Base-by-base conservation (phyloP, 2,113 vertebrate species). In the Aspiorhynchus laticeps region DNA sequence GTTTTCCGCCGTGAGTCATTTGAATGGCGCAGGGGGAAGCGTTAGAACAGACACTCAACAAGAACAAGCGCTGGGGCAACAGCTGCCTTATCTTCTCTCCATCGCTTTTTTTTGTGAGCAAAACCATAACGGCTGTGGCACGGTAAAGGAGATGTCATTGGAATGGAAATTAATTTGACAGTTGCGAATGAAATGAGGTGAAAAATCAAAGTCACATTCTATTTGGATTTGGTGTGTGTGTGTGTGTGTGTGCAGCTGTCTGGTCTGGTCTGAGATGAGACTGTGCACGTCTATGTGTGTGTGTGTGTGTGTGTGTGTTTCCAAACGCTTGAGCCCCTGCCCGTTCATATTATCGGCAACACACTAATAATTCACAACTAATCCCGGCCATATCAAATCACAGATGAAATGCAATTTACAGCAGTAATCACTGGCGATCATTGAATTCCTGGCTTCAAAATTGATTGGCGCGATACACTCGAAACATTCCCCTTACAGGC, bases 131-230 rank as follows among this genome's bases (percentile, higher is more conserved):
- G 73, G 48, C 90, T 81, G 88, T 73, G 87, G 43, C 43, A 1
- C 90, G 80, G 88, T 89, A 89, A 95, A 93, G 93, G 93, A 95
- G 93, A 93, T 91, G 93, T 95, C 92, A 91, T 90, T 90, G 89
- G 91, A 91, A 92, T 90, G 90, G 93, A 93, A 93, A 94, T 88
- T 91, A 92, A 91, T 93, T 91, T 93, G 95, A 95, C 94, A 94
- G 94, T 92, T 92, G 93, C 93, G 92, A 95, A 94, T 93, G 93
- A 95, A 95, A 95, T 94, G 93, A 94, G 93, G 92, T 94, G 94
- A 93, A 93, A 95, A 94, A 95, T 95, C 93, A 95, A 95, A 94
- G 93, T 94, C 93, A 91, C 90, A 91, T 94, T 93, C 91, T 92
- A 92, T 94, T 94, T 94, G 91, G 92, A 88, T 88, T 88, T 87